Evolutionary conservation across 1,140 invertebrate genomes (phyloP), one percentile per base, ranked within the genome.

Genomic region (Phymorhynchus buccinoides): DNA sequence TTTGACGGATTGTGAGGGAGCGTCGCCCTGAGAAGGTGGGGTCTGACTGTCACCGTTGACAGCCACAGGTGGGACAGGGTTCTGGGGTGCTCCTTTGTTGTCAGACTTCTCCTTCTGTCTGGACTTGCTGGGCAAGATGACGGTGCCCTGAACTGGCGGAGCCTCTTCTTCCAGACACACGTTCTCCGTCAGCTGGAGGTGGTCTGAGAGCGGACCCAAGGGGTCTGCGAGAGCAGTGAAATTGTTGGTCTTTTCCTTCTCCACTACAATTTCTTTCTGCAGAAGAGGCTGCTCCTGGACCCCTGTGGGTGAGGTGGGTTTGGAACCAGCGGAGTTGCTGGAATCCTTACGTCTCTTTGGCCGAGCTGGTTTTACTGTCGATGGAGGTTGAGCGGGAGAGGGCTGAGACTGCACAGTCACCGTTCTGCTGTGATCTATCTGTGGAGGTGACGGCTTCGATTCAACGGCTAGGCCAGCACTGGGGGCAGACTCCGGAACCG

Each of bases 11-110:
- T 77, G 39, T 37, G 82, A 79, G 9, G 77, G 68, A 16, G 85
- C 52, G 30, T 44, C 83, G 80, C 52, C 77, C 22, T 83, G 85
- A 71, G 78, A 82, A 56, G 73, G 0, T 71, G 77, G 78, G n/a
- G 30, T 16, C 39, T 84, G 56, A 71, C 41, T 37, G 16, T 22
- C 66, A 9, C 77, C 75, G 22, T 84, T 83, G 18, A 84, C 35
- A 39, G 77, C 3, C 37, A 83, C 18, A 9, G 68, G 62, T 35
- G 35, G 62, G 2, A 83, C 30, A 44, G 7, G 18, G 14, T 41
- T 37, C 37, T 39, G 44, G 12, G 44, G 37, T 30, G 44, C 66
- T 62, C 30, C 9, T 37, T 81, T 56, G 27, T 9, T 37, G n/a
- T 27, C 39, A 4, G 42, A 37, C 37, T 71, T 71, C 62, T 68